phyloP scores from a whole-genome alignment of 2,888 invertebrate genomes.

The Parelbella ahira region DNA sequence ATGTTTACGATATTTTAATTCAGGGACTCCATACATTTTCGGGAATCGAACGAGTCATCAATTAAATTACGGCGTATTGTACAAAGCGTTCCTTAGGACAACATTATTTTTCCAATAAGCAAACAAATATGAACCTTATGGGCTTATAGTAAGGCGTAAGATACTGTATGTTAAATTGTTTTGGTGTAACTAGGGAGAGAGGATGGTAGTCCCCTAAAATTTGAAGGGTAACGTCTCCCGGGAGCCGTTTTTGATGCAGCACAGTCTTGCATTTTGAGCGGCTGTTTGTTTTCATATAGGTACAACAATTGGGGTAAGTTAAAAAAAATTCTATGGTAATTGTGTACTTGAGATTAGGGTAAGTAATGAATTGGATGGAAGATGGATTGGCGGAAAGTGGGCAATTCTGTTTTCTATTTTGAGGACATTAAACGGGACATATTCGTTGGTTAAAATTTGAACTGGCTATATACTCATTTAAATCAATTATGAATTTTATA shows the following conservation, averaged over 20 bases:
- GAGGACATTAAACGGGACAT: no score
- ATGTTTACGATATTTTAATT: conserved; percentile 35
- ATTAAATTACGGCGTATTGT: conserved; percentile 75
- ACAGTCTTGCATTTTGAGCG: conserved; percentile 51
- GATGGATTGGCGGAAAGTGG: no score
- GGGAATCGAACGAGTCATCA: conserved; percentile 75
- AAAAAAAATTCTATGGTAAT: conserved; percentile 19
- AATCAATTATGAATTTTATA: no score
- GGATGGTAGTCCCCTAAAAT: conserved; percentile 50
- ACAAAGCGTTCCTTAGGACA: conserved; percentile 38
- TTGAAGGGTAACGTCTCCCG: conserved; percentile 50
- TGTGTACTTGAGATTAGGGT: conserved; percentile 20
- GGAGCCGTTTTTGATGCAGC: conserved; percentile 54
- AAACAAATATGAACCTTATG: no score
- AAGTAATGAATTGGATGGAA: conserved; percentile 17
- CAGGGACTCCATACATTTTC: conserved; percentile 53
- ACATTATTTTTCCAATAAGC: no score
- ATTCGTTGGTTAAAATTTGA: no score
- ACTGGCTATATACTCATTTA: no score
- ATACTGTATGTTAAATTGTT: no score
- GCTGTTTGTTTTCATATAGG: conserved; percentile 48
- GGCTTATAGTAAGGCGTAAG: no score
- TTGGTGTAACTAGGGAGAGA: no score
- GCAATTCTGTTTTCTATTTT: no score
- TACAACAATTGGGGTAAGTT: conserved; percentile 34